Base-by-base conservation (phyloP, 2,113 vertebrate species). In the Microtus montanus region DNA sequence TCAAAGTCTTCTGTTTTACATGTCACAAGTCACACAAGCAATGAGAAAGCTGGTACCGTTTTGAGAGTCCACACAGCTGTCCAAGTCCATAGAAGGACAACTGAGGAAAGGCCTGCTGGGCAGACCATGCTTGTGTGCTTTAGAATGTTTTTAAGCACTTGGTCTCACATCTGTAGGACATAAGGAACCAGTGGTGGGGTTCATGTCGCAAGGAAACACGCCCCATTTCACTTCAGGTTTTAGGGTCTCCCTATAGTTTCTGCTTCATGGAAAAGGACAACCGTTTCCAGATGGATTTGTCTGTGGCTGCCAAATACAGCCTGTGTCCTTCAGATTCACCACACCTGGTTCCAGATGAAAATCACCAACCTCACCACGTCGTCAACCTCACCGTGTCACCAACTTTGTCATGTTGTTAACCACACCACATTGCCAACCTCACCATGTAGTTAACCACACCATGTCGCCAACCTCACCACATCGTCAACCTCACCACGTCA, bases 241-340 rank as follows among this genome's bases (percentile, higher is more conserved):
- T 64, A 86, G 89, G 63, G 22, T 88, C 77, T 90, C 80, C 44
- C 0, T 58, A 35, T 4, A 61, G 35, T n/a, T 70, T 85, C 73
- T 92, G 4, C 61, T 92, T 94, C 73, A 64, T 73, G 49, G 47
- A 77, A 52, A 96, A 66, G 68, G 30, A 64, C 44, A 92, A 74
- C 26, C 35, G 78, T 93, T 97, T 96, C 77, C 95, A 91, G 88
- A 95, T 93, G 73, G 47, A 83, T 78, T 91, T 80, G 20, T 2
- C 6, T 95, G 20, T 28, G 24, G 17, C 6, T 78, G 87, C 84
- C 66, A 73, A 93, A 86, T 33, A 63, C 64, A 41, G 17, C 41
- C 52, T 47, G 3, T 77, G 58, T 75, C 64, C 30, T 17, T 82
- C 86, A 92, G 87, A 66, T 66, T 78, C 79, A 87, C 87, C 63